Evolutionary conservation across 2,888 invertebrate species (phyloP).

Genomic region (Drosophila mulleri): DNA sequence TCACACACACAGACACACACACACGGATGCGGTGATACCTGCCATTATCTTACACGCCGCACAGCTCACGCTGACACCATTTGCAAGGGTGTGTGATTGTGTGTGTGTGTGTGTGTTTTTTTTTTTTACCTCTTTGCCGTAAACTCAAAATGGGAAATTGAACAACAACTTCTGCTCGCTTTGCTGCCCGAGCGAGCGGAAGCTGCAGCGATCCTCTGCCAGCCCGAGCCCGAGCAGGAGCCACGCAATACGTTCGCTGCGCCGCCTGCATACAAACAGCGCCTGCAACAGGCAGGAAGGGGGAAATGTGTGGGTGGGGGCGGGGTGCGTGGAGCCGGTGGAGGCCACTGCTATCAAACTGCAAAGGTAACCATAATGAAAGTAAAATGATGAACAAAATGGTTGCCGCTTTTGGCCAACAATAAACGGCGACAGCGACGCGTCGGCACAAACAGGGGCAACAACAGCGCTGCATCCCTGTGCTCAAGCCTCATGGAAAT

Average conservation of each 20-base stretch:
- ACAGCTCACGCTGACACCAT: conserved; percentile 32
- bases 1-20: conserved; percentile 12
- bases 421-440: conserved; percentile 24
- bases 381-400: conserved; percentile 79
- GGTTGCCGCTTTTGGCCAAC: conserved; percentile 47
- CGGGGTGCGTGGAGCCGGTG: conserved; percentile 18
- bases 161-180: conserved; percentile 84
- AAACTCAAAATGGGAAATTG: conserved; percentile 81
- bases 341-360: conserved; percentile 50
- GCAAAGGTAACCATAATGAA: conserved; percentile 82
- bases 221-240: neutral
- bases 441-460: neutral
- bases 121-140: conserved; percentile 38
- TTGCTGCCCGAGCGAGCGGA: conserved; percentile 83
- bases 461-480: conserved; percentile 1
- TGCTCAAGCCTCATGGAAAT: conserved; percentile 21
- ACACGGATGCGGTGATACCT: conserved; percentile 30
- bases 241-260: conserved; percentile 34
- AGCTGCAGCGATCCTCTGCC: conserved; percentile 49
- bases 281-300: neutral
- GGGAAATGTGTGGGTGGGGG: neutral
- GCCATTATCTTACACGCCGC: conserved; percentile 71
- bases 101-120: neutral
- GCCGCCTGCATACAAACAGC: conserved; percentile 7
- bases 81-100: neutral